A percentile compares a stretch with the other conserved stretches of the same genome.
Evolutionary conservation across 2,113 vertebrate species (phyloP).

Genomic region (Neomonachus schauinslandi): DNA sequence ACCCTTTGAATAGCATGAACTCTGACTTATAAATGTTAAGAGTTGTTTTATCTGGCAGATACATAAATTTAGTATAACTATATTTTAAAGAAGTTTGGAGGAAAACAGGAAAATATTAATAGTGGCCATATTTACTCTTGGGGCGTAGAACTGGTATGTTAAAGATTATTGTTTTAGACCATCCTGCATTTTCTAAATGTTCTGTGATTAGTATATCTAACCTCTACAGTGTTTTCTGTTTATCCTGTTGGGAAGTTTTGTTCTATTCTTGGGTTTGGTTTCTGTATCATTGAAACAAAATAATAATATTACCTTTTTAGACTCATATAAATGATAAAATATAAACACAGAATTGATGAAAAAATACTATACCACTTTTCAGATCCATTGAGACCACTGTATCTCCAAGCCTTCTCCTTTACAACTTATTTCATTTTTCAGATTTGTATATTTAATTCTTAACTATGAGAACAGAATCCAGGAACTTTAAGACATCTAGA

Average conservation of each 20-base stretch:
- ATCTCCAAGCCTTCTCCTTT: not conserved
- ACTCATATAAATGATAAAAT: not conserved
- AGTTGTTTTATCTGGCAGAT: not conserved
- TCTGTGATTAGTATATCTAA: not conserved
- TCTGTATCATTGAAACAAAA: not conserved
- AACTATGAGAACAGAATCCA: not conserved
- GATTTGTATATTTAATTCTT: conserved; percentile 6
- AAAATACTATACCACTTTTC: not conserved
- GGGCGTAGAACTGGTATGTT: not conserved
- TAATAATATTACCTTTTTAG: not conserved
- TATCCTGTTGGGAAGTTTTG: not conserved
- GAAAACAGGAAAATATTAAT: not conserved
- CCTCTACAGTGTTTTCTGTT: not conserved
- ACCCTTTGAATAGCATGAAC: not conserved
- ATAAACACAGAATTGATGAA: not conserved
- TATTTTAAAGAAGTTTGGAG: not conserved
- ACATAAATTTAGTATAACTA: not conserved
- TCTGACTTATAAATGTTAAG: not conserved
- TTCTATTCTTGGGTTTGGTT: not conserved
- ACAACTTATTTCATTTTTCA: not conserved
- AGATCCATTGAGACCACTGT: not conserved
- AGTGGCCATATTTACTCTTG: not conserved
- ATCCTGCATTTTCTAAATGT: not conserved
- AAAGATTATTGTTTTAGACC: not conserved
- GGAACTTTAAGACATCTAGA: not conserved